phyloP scores from a whole-genome alignment of 2,113 vertebrate genomes.

The Chauna torquata region DNA sequence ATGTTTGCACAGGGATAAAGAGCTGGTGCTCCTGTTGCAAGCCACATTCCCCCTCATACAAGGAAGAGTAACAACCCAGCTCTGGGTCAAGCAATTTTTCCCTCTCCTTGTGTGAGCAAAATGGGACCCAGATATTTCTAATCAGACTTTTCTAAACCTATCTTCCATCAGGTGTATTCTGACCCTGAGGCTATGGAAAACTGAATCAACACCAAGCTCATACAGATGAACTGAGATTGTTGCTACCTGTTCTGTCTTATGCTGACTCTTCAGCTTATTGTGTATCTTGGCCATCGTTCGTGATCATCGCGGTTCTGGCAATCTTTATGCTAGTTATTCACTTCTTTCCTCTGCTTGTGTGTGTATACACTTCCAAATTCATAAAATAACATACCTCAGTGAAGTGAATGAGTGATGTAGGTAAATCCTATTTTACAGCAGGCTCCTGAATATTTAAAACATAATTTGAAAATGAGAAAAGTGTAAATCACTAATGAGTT shows the following conservation, averaged over 20 bases:
- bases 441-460: slow-evolving; percentile 20
- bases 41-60: background rate
- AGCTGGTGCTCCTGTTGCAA: accelerated
- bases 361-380: background rate
- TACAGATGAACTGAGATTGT: background rate
- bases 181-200: background rate
- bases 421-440: background rate
- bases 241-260: background rate
- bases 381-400: background rate
- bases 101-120: background rate
- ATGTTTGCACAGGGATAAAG: background rate
- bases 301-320: background rate
- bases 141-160: background rate
- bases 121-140: background rate
- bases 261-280: background rate
- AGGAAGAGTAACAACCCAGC: background rate
- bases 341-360: background rate
- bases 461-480: background rate
- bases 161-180: background rate
- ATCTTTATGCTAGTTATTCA: background rate
- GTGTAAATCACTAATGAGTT: background rate
- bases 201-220: background rate
- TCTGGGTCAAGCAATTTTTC: background rate
- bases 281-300: background rate
- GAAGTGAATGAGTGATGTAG: background rate